Conservation (phyloP, 2,113 vertebrate species). For the Oryzias celebensis region DNA sequence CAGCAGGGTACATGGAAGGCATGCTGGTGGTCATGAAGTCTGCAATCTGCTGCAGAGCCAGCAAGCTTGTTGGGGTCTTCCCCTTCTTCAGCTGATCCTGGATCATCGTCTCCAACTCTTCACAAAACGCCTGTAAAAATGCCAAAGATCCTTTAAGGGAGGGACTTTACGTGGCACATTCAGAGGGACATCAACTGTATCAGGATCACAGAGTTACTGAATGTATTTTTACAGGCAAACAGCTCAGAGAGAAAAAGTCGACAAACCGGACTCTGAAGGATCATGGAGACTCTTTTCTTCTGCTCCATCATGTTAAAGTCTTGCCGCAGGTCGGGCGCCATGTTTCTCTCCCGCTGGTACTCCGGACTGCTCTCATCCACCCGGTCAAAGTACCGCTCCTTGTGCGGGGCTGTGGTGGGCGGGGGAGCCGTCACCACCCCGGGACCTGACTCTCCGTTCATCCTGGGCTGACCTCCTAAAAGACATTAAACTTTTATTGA, state of each 20-base stretch:
- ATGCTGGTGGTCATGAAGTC: slow-evolving; percentile 96
- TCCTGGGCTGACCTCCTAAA: slow-evolving; percentile 76
- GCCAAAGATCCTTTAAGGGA: no score
- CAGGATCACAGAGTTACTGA: no score
- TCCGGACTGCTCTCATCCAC: slow-evolving; percentile 96
- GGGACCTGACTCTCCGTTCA: slow-evolving; percentile 94
- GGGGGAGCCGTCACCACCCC: slow-evolving; percentile 97
- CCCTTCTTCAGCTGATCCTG: slow-evolving; percentile 98
- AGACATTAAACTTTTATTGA: neutral
- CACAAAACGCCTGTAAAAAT: slow-evolving; percentile 88
- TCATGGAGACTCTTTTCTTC: slow-evolving; percentile 98
- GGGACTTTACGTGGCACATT: no score
- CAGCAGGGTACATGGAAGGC: slow-evolving; percentile 92
- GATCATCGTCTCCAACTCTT: slow-evolving; percentile 97
- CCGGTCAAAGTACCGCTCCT: slow-evolving; percentile 97
- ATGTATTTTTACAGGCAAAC: no score
- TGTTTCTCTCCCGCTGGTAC: slow-evolving; percentile 95
- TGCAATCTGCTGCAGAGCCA: slow-evolving; percentile 97
- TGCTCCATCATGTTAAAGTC: slow-evolving; percentile 99
- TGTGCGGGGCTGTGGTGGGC: slow-evolving; percentile 92
- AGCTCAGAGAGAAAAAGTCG: neutral
- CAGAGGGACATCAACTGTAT: no score
- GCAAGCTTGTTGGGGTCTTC: slow-evolving; percentile 92
- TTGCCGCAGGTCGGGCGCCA: slow-evolving; percentile 96
- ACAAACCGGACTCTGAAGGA: slow-evolving; percentile 95